A percentile compares a stretch with the other conserved stretches of the same genome.
These are phyloP conservation scores for Agrypnia vestita DNA, from an alignment of 1,140 invertebrate species.

Conservation along the genomic window DNA sequence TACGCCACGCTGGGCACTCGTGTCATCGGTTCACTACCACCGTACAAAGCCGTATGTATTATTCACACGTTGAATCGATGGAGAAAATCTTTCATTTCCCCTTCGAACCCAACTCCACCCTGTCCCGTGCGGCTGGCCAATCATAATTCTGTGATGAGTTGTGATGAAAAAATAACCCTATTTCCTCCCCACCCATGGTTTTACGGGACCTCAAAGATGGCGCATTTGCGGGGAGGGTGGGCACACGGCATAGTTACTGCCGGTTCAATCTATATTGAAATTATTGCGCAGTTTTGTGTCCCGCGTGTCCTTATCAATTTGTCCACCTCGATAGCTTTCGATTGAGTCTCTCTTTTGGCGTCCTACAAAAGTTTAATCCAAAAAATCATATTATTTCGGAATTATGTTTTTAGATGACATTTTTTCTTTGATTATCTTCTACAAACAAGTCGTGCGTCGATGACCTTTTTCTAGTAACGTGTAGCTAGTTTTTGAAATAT, in stretches of 20 bases:
- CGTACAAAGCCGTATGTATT: too few species aligned
- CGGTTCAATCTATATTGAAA: slow-evolving; percentile 32
- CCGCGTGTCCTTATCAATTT: slow-evolving; percentile 1
- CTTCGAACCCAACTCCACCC: neutral
- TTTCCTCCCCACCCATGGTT: slow-evolving; percentile 34
- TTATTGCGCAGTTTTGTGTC: slow-evolving; percentile 31
- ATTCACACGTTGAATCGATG: too few species aligned
- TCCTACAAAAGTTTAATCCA: too few species aligned
- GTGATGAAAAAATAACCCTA: slow-evolving; percentile 53
- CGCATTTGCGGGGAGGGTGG: neutral
- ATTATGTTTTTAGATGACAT: too few species aligned
- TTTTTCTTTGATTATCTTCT: too few species aligned
- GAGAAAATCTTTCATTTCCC: slow-evolving; percentile 4
- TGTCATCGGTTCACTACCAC: too few species aligned
- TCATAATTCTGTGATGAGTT: slow-evolving; percentile 37
- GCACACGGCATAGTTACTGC: slow-evolving; percentile 1
- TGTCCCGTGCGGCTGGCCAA: slow-evolving; percentile 6
- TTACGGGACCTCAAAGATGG: slow-evolving; percentile 19
- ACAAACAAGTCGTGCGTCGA: too few species aligned
- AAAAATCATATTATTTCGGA: too few species aligned
- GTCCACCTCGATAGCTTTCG: neutral
- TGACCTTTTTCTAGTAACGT: too few species aligned
- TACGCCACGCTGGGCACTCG: too few species aligned
- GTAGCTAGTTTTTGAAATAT: too few species aligned
- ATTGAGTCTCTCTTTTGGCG: slow-evolving; percentile 4